These are phyloP conservation scores for Loriculus beryllinus DNA, from an alignment of 2,797 vertebrate genomes.

Conservation along the genomic window DNA sequence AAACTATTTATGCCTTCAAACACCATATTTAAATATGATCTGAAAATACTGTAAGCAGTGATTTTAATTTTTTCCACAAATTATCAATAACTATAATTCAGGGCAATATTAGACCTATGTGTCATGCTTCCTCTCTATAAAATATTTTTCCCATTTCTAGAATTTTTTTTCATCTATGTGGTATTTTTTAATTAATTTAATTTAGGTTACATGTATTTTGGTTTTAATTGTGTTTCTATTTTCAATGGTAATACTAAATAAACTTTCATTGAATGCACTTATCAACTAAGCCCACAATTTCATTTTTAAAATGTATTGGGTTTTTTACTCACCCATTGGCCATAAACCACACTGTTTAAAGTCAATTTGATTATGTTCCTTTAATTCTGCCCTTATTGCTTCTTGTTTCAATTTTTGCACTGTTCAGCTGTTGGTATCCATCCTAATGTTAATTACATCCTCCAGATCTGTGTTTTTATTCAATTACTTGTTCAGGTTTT, in stretches of 20 bases:
- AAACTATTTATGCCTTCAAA: background rate
- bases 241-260: background rate
- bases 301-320: accelerated
- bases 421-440: background rate
- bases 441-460: background rate
- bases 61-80: background rate
- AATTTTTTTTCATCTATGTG: background rate
- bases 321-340: background rate
- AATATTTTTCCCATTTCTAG: background rate
- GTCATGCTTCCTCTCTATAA: background rate
- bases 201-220: background rate
- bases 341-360: background rate
- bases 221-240: background rate
- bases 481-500: accelerated
- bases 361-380: background rate
- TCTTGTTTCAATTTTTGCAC: background rate
- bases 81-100: background rate
- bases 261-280: background rate
- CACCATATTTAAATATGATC: background rate
- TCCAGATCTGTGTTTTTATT: background rate
- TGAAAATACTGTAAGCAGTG: background rate
- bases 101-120: background rate
- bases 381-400: background rate
- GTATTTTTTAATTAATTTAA: background rate
- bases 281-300: background rate